Base-by-base conservation (phyloP, 1,140 invertebrate genomes). In the Aphelinus certus region DNA sequence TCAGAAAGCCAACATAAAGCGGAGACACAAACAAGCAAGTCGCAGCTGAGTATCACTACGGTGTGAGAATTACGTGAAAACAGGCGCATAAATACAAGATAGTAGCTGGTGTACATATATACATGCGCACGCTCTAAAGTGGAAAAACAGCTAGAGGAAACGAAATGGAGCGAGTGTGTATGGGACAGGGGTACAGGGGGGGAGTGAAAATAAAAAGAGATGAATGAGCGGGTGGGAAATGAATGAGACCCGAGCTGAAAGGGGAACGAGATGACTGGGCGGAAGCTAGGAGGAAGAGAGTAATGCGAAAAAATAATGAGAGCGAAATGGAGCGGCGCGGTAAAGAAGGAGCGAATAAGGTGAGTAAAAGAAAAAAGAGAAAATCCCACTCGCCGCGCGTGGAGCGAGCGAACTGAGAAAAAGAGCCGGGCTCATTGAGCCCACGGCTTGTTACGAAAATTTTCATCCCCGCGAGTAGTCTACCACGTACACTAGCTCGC, bases 241-340 rank as follows among this genome's bases (percentile, higher is more conserved):
- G 76, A 78, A 79, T 76, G 76, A 73, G 67, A 60, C 71, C 61
- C 77, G 76, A 78, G 72, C 65, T 60, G 69, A 75, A 69, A 62
- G 65, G 51, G 53, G 2, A 45, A 3, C 5, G 58, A 51, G 26
- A 62, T 67, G n/a, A 67, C 56, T 49, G 10, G 49, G 42, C n/a
- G 73, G 63, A 68, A 64, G 53, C 6, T 42, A 65, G 7, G 55
- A 47, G 47, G 42, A 53, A 65, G 66, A 75, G 67, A 49, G 66
- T 70, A 65, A 65, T 53, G 65, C 47, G 67, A 70, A 75, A 75
- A 65, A 70, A 70, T 69, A 75, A 70, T 69, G 68, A 70, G 73
- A 49, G 58, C 67, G 48, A 51, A 65, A 57, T 49, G 42, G 9
- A 3, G 5, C 10, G 43, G 47, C 26, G 26, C 61, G 51, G 63